Evolutionary conservation across 2,888 invertebrate species (phyloP), one percentile per base, ranked within the genome.

Genomic region (Protonemura montana): DNA sequence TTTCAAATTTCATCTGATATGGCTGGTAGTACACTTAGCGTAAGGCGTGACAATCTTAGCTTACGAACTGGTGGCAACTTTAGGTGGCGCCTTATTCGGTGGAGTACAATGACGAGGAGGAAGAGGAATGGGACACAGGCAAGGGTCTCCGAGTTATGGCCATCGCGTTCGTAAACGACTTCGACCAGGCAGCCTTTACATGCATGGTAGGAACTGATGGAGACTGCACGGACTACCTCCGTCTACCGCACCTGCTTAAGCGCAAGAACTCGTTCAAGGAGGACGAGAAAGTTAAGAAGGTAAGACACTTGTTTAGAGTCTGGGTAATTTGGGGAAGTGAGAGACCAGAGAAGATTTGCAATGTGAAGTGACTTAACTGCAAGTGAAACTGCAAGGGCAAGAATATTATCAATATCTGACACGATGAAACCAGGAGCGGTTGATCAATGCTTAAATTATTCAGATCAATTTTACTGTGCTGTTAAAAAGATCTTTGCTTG

Each of bases 201-300:
- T 97, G 97, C 88, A 92, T 98, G 30, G 93, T 98, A 85, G 96
- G 96, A 83, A 95, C 95, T 0, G 98, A 98, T 89, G 99, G 98
- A 0, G 98, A 98, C 89, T 96, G 98, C 83, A 96, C 95, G 0
- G 99, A 99, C 91, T 97, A 97, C 90, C 91, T 99, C 86, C 94
- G 98, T 0, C 92, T 99, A 89, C 97, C 97, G 16, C 95, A 98
- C 91, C 92, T 99, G 85, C 92, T 97, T 86, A 97, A 96, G 91
- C 93, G 97, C 0, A 95, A 96, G 89, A 97, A 96, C 89, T 94
- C 96, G 13, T 95, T 93, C 90, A 92, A 94, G 59, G 92, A 93
- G 42, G 94, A 94, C 28, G 96, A 97, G 88, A 94, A 95, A 89
- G 89, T 92, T 3, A 92, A 94, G 87, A 95, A 94, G 89, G 92